Evolutionary conservation across 2,888 invertebrate species (phyloP), one percentile per base, ranked within the genome.

Genomic region (Hypsopygia costalis): DNA sequence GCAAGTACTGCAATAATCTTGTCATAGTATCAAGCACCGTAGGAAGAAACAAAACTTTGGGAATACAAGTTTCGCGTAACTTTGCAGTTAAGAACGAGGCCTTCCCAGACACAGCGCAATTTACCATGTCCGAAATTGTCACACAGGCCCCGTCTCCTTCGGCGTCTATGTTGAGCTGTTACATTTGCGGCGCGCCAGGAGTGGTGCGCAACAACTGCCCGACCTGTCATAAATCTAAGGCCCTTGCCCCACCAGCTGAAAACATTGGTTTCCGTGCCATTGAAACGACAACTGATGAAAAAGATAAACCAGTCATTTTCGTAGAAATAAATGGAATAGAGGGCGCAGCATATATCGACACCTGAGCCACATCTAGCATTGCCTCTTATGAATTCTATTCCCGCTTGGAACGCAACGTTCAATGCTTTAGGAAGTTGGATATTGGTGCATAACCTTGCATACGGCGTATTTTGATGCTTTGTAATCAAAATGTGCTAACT

Each of bases 261-360:
- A 22, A 10, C 5, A 10, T 40, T 8, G 21, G 34, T 9, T 40
- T 40, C 9, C 30, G 31, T 21, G n/a, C 34, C 1, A 1, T 40
- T 1, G 9, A 35, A 5, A 5, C 25, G 1, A 25, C 3, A 1
- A 25, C 6, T 4, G 25, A 25, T 25, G 25, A 3, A 2, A 3
- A 6, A 7, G 5, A 25, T 6, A 3, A 12, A 25, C 40, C 40
- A 0, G 16, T n/a, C 2, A 34, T 40, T n/a, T 34, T 12, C 7
- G 6, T 40, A 1, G 11, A 29, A 2, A 6, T 40, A 1, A n/a
- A 22, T 12, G 34, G 34, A 1, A 5, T 35, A 3, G n/a, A 22
- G 6, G 40, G 40, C 3, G 9, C 9, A 0, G 40, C 40, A 1
- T 40, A 30, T 34, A 22, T 34, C n/a, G 40, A 40, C 5, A 34